Conservation (phyloP, 2,797 vertebrate genomes). For the Clamator glandarius region DNA sequence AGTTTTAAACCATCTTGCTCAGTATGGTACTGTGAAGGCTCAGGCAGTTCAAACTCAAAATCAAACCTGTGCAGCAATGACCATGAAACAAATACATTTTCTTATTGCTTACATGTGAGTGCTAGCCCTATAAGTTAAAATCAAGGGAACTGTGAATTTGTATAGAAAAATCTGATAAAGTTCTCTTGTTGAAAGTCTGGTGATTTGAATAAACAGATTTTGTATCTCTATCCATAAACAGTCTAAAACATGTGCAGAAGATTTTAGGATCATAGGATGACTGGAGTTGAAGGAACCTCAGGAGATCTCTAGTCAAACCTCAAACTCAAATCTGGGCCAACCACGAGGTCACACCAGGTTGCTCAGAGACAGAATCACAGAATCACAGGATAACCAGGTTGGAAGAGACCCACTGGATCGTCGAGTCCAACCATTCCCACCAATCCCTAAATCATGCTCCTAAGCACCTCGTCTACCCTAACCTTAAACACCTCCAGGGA, state of each 20-base stretch:
- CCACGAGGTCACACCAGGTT: not conserved
- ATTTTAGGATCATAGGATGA: not conserved
- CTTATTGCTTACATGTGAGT: not conserved
- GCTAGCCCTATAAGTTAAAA: not conserved
- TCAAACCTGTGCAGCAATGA: not conserved
- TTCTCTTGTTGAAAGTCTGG: not conserved
- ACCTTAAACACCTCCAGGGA: too few species aligned
- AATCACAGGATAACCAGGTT: too few species aligned
- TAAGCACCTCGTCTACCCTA: too few species aligned
- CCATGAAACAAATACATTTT: not conserved
- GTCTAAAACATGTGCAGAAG: not conserved
- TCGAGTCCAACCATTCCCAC: too few species aligned
- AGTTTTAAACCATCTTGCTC: not conserved
- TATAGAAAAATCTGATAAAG: not conserved
- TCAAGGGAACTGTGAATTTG: not conserved
- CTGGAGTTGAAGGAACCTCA: not conserved
- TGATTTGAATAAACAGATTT: not conserved
- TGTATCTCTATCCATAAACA: not conserved
- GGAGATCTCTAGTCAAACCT: not conserved
- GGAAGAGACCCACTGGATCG: too few species aligned
- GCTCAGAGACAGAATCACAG: too few species aligned
- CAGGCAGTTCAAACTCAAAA: not conserved
- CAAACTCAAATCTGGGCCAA: not conserved
- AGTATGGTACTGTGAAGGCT: not conserved
- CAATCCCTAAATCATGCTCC: too few species aligned